Percentiles rank a stretch among this genome's conserved stretches.
phyloP scores from a whole-genome alignment of 2,113 vertebrate species.

The Labeo rohita region DNA sequence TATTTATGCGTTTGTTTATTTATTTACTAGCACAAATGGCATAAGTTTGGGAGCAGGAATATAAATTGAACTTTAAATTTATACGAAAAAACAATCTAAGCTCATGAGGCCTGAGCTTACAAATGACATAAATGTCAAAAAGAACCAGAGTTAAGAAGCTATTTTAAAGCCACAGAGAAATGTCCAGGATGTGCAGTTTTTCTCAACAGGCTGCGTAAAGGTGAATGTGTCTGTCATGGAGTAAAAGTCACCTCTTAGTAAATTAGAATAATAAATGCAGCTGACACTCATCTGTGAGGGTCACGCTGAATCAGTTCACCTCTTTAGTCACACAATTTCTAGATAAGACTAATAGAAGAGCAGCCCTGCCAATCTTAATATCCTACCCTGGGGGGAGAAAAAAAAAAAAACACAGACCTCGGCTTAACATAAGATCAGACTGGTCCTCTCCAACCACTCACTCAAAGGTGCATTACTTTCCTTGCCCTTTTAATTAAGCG shows the following conservation, averaged over 20 bases:
- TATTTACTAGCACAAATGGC: neutral
- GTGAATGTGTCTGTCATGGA: conserved; percentile 5
- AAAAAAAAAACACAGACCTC: neutral
- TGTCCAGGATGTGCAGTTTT: neutral
- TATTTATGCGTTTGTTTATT: neutral
- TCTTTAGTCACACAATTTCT: conserved; percentile 43
- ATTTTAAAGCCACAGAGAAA: neutral
- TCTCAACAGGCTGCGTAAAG: conserved; percentile 1
- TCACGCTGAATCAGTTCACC: conserved; percentile 32
- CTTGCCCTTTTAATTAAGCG: neutral
- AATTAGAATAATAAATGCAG: conserved; percentile 46
- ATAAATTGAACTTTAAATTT: neutral
- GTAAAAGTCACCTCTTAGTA: conserved; percentile 48
- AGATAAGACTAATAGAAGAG: conserved; percentile 35
- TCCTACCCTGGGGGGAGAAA: neutral
- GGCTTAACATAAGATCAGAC: neutral
- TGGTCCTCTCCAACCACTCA: conserved; percentile 4
- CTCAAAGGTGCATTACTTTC: neutral
- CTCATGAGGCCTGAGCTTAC: neutral
- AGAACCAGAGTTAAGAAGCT: neutral
- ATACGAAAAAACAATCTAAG: neutral
- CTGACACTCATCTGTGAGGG: conserved; percentile 49
- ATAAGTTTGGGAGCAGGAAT: neutral
- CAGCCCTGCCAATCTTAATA: conserved; percentile 49
- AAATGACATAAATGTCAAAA: neutral